Evolutionary conservation across 2,888 invertebrate species (phyloP), one percentile per base, ranked within the genome.

Genomic region (Pomacea canaliculata): DNA sequence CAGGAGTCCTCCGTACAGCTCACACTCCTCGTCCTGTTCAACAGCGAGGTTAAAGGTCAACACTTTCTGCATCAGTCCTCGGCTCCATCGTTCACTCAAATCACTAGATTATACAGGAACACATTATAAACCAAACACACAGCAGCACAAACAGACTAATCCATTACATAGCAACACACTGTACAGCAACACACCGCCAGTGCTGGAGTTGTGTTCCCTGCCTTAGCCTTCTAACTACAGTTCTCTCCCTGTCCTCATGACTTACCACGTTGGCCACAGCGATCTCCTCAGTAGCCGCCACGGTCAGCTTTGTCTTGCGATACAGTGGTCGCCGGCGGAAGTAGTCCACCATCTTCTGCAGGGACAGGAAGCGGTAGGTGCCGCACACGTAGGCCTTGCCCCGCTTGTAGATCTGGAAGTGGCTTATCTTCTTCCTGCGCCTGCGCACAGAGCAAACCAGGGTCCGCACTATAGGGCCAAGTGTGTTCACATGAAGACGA

Each of bases 401-500:
- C 88, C 98, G 98, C 71, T 95, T 93, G 91, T 96, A 96, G 78
- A 99, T 96, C 70, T 97, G 94, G 91, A 98, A 99, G 90, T 99
- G 99, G 91, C 98, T 98, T 81, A 98, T 97, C 91, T 74, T 74
- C 13, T 27, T 56, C 19, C 69, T 74, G 69, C 67, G 69, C 68
- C 74, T 74, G 69, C 48, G 10, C 5, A 68, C 63, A 92, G 75
- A 71, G 59, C 23, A 46, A 18, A 12, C 70, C 62, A 1, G 10
- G 12, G 16, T 56, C 51, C 8, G 3, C 4, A 37, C 37, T 37
- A 37, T 5, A 37, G 37, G 37, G 5, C 37, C 37, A 37, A 37
- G 37, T 5, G 5, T 37, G 37, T 3, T 37, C 60, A 60, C 60
- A 60, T 19, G 2, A 63, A 63, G 1, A 19, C 10, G 0, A 10